A percentile compares a stretch with the other conserved stretches of the same genome.
phyloP scores from a whole-genome alignment of 2,888 invertebrate species.

The Cryptocheilus praepositus region DNA sequence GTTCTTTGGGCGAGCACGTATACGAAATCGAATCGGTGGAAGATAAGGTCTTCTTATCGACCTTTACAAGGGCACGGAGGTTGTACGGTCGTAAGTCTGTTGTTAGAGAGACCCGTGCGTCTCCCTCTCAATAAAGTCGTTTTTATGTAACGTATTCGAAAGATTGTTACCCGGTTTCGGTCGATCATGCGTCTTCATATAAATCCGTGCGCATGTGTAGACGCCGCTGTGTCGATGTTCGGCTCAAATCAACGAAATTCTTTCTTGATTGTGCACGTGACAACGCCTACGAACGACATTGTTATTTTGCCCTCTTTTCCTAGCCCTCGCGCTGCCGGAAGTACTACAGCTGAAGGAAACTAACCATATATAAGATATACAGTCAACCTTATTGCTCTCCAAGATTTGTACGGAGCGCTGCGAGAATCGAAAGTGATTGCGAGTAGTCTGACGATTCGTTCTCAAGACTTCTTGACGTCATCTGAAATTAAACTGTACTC shows the following conservation, averaged over 20 bases:
- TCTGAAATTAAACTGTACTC: too few relatives aligned
- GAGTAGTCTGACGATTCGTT: not conserved
- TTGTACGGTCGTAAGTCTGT: constrained; percentile 5
- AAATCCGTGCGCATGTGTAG: not conserved
- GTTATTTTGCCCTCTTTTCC: not conserved
- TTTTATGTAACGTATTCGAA: constrained; percentile 5
- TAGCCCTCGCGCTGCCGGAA: too few relatives aligned
- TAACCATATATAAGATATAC: constrained; percentile 1
- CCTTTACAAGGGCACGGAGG: not conserved
- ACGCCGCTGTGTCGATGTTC: not conserved
- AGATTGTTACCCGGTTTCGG: not conserved
- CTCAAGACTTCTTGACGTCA: constrained; percentile 8
- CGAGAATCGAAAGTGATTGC: too few relatives aligned
- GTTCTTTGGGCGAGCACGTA: constrained; percentile 23
- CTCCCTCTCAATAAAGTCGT: not conserved
- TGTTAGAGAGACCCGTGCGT: not conserved
- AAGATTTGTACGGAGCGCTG: too few relatives aligned
- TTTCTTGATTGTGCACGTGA: constrained; percentile 9
- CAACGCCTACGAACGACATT: constrained; percentile 9
- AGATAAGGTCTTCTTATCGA: constrained; percentile 22
- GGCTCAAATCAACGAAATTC: not conserved
- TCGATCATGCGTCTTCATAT: too few relatives aligned
- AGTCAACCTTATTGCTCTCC: too few relatives aligned
- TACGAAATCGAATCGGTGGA: constrained; percentile 25
- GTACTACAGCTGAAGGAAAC: too few relatives aligned